Evolutionary conservation across 2,797 vertebrate species (phyloP).

Genomic region (Spinibarbus caldwelli): DNA sequence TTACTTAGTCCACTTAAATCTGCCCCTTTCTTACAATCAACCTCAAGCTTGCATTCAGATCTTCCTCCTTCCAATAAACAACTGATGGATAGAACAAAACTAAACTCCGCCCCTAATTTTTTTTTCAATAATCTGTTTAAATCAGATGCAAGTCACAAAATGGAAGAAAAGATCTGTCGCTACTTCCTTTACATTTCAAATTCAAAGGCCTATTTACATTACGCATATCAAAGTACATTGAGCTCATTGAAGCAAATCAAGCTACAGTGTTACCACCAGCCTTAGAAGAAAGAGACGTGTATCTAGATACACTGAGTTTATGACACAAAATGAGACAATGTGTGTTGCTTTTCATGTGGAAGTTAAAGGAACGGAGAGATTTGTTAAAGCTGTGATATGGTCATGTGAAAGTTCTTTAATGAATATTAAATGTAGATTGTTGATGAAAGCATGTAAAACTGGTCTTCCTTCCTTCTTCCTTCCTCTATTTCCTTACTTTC

Average conservation of each 20-base stretch:
- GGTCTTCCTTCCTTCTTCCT: background rate
- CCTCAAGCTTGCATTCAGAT: background rate
- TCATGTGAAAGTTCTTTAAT: background rate
- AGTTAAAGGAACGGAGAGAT: background rate
- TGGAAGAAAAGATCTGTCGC: background rate
- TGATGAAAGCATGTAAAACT: background rate
- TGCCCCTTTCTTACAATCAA: background rate
- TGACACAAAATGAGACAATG: background rate
- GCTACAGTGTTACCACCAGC: background rate
- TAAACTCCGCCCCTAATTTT: too few species aligned
- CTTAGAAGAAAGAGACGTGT: background rate
- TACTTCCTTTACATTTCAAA: background rate
- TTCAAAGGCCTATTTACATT: background rate
- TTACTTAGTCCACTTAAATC: background rate
- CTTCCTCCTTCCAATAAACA: background rate
- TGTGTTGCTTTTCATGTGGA: background rate
- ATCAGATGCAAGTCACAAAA: background rate
- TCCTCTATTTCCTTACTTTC: background rate
- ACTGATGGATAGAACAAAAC: background rate
- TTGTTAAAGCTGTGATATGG: background rate
- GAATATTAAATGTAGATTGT: background rate
- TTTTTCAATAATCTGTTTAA: too few species aligned
- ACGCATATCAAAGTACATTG: background rate
- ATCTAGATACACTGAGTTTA: background rate
- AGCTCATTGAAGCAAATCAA: background rate